Conservation (phyloP, 2,888 invertebrate species). For the Sialis lutaria region DNA sequence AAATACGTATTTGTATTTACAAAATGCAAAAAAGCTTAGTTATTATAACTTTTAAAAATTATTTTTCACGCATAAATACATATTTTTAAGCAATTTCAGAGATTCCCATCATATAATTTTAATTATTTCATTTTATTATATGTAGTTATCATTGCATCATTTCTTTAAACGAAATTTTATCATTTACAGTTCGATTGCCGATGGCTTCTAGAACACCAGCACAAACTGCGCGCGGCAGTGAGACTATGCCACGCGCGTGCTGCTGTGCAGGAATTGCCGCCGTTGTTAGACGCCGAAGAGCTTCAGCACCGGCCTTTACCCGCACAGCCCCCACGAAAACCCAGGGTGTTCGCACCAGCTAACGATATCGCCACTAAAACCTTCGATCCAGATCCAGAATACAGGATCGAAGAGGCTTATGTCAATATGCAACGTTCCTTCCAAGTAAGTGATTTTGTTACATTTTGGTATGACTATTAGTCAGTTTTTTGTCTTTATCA, state of each 20-base stretch:
- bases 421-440: constrained; percentile 23
- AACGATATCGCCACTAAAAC: neutral
- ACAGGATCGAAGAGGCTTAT: constrained; percentile 1
- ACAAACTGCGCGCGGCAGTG: constrained; percentile 41
- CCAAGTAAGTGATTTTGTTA: constrained; percentile 26
- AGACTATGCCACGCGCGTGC: constrained; percentile 21
- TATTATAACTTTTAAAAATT: no score
- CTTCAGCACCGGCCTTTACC: neutral
- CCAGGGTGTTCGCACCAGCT: neutral
- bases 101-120: no score
- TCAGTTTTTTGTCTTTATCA: no score
- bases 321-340: neutral
- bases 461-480: no score
- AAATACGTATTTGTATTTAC: no score
- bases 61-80: no score
- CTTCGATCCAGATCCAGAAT: neutral
- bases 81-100: no score
- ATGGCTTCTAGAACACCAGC: constrained; percentile 53
- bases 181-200: constrained; percentile 34
- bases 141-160: no score
- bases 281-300: neutral
- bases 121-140: no score
- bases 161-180: neutral
- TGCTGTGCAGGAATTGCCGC: constrained; percentile 22
- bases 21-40: no score